These are phyloP conservation scores for Sebastes schlegelii DNA, from an alignment of 2,113 vertebrate genomes.

Conservation along the genomic window DNA sequence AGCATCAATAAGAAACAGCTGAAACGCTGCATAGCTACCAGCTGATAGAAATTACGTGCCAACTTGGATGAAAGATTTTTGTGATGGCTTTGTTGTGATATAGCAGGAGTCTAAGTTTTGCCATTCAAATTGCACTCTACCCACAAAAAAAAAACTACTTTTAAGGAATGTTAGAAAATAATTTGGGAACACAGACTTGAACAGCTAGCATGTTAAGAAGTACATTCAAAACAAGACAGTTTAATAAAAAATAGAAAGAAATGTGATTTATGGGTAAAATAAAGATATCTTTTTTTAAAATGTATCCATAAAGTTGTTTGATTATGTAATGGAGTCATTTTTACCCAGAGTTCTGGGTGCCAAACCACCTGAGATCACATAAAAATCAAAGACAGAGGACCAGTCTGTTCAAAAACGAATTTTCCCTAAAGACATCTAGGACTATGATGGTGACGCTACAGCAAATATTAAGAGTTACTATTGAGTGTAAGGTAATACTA, in stretches of 20 bases:
- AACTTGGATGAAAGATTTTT: background rate
- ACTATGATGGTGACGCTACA: background rate
- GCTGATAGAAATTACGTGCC: background rate
- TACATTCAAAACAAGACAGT: constrained; percentile 28
- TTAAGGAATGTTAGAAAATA: constrained; percentile 65
- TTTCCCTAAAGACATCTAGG: background rate
- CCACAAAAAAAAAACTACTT: constrained; percentile 11
- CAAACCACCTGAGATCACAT: background rate
- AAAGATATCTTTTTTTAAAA: background rate
- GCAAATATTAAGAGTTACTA: background rate
- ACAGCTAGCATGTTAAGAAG: background rate
- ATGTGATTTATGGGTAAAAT: background rate
- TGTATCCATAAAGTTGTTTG: background rate
- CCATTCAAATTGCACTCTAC: constrained; percentile 16
- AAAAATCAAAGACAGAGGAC: background rate
- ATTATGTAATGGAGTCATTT: background rate
- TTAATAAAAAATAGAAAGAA: background rate
- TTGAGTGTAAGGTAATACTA: background rate
- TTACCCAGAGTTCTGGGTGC: background rate
- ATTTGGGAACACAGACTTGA: background rate
- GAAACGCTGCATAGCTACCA: background rate
- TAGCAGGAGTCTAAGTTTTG: background rate
- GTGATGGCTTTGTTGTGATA: constrained; percentile 14
- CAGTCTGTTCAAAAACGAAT: background rate
- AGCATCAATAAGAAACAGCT: background rate